Evolutionary conservation across 2,888 invertebrate species (phyloP).

Genomic region (Graphium colonna): DNA sequence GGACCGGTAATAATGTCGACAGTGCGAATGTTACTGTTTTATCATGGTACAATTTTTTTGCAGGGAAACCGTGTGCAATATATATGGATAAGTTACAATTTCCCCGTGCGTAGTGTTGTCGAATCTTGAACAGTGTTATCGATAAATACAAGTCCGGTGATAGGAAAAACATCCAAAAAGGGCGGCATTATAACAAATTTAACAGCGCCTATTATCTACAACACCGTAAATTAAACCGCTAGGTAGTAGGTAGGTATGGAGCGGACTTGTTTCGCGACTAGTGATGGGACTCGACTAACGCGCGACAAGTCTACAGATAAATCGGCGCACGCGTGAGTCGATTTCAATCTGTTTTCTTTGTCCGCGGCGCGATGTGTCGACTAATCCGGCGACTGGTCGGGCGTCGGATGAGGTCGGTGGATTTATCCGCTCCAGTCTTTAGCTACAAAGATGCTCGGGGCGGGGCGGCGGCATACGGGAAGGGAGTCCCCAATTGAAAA

Average conservation of each 20-base stretch:
- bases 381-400: slow-evolving; percentile 44
- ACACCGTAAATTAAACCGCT: slow-evolving; percentile 72
- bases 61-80: background rate
- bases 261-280: slow-evolving; percentile 43
- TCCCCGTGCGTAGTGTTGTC: too few species aligned
- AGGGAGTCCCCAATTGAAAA: slow-evolving; percentile 53
- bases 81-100: background rate
- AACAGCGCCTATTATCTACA: slow-evolving; percentile 71
- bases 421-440: slow-evolving; percentile 44
- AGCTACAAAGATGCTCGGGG: slow-evolving; percentile 48
- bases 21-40: too few species aligned
- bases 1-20: slow-evolving; percentile 4
- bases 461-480: slow-evolving; percentile 42
- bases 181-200: slow-evolving; percentile 62
- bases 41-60: too few species aligned
- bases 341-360: slow-evolving; percentile 74
- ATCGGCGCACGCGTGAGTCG: slow-evolving; percentile 40
- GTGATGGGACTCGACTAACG: slow-evolving; percentile 37
- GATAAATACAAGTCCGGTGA: slow-evolving; percentile 18
- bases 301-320: slow-evolving; percentile 34
- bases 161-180: slow-evolving; percentile 48
- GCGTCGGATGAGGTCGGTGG: slow-evolving; percentile 44
- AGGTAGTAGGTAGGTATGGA: slow-evolving; percentile 53
- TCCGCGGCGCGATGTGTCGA: slow-evolving; percentile 48
- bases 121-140: background rate